A percentile compares a stretch with the other conserved stretches of the same genome.
Evolutionary conservation across 2,888 invertebrate species (phyloP).

Genomic region (Cacoxenus indagator): DNA sequence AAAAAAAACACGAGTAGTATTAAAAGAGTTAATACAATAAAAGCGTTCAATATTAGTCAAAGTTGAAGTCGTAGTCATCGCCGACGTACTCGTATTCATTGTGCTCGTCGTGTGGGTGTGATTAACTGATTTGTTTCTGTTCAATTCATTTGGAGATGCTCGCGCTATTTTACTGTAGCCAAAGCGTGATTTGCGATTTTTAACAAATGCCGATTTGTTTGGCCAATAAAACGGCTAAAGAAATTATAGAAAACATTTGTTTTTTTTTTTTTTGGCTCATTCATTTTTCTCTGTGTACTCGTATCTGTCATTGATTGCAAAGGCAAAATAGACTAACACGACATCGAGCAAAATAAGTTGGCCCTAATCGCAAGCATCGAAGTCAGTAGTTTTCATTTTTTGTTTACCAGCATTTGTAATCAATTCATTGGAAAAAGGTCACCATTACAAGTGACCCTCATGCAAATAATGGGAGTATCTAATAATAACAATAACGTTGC

Average conservation of each 20-base stretch:
- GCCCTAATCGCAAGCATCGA: not conserved
- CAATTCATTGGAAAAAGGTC: slow-evolving; percentile 49
- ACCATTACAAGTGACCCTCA: slow-evolving; percentile 48
- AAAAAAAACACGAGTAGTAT: not conserved
- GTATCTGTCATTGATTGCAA: slow-evolving; percentile 15
- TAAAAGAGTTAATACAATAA: not conserved
- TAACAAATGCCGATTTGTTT: slow-evolving; percentile 62
- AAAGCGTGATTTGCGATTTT: slow-evolving; percentile 69
- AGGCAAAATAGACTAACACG: slow-evolving; percentile 29
- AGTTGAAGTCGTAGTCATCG: not conserved
- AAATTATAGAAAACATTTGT: slow-evolving; percentile 12
- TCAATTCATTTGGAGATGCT: slow-evolving; percentile 43
- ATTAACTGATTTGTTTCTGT: slow-evolving; percentile 69
- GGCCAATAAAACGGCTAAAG: slow-evolving; percentile 18
- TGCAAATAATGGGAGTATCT: slow-evolving; percentile 28
- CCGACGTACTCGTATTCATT: no score
- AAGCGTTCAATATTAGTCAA: not conserved
- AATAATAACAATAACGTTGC: not conserved
- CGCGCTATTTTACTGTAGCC: not conserved
- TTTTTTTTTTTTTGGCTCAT: not conserved
- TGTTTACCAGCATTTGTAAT: slow-evolving; percentile 21
- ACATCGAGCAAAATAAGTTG: not conserved
- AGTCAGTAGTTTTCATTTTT: slow-evolving; percentile 21
- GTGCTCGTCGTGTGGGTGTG: slow-evolving; percentile 67
- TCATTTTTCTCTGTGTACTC: not conserved